Evolutionary conservation across 2,113 vertebrate genomes (phyloP).

Genomic region (Apus apus): DNA sequence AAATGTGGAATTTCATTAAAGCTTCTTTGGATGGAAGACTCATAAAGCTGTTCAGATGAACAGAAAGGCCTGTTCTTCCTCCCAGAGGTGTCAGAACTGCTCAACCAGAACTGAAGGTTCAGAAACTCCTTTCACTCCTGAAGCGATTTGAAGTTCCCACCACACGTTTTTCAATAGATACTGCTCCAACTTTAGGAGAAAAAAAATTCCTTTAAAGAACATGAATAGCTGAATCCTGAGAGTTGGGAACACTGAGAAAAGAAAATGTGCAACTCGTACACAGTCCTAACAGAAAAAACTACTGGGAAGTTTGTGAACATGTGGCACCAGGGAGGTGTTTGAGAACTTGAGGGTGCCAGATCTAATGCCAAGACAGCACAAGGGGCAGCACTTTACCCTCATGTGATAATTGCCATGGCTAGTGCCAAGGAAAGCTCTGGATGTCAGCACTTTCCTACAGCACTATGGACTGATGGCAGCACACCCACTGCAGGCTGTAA

Average conservation of each 20-base stretch:
- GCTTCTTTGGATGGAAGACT: neutral
- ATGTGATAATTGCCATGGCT: rapidly evolving
- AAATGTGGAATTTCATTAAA: neutral
- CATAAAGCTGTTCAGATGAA: neutral
- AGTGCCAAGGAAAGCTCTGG: neutral
- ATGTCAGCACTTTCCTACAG: neutral
- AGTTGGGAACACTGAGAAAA: neutral
- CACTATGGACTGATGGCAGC: neutral
- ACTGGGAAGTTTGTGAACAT: neutral
- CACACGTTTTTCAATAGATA: neutral
- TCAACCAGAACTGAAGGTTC: neutral
- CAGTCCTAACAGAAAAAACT: neutral
- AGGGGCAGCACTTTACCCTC: neutral
- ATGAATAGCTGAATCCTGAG: neutral
- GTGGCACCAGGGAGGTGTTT: neutral
- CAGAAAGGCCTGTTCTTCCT: neutral
- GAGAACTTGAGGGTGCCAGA: neutral
- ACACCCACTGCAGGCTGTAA: neutral
- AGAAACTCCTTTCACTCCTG: neutral
- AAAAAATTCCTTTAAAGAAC: neutral
- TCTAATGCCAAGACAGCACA: neutral
- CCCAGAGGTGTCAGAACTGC: neutral
- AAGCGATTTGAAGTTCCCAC: neutral
- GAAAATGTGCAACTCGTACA: neutral
- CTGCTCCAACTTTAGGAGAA: neutral